These are phyloP conservation scores for Leptopilina drosophilae DNA, from an alignment of 2,888 invertebrate genomes.

Conservation along the genomic window DNA sequence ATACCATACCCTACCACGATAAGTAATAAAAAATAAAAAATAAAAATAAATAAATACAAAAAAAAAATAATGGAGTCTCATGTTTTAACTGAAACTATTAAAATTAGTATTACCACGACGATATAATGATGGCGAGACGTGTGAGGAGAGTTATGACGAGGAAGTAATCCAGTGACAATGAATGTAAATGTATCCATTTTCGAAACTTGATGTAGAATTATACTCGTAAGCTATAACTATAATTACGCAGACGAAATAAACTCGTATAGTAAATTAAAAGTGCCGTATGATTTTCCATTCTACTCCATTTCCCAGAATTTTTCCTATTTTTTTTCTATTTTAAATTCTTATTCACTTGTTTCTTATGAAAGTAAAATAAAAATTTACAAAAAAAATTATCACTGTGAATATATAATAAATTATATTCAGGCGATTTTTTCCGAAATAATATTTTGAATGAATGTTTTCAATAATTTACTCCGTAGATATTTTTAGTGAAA, in stretches of 20 bases:
- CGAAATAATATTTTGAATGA: too few relatives aligned
- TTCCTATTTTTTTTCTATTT: background rate
- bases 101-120: slow-evolving; percentile 71
- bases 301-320: background rate
- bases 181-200: slow-evolving; percentile 78
- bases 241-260: slow-evolving; percentile 77
- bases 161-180: slow-evolving; percentile 76
- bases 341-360: background rate
- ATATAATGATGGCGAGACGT: slow-evolving; percentile 53
- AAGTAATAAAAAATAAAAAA: slow-evolving; percentile 67
- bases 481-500: too few relatives aligned
- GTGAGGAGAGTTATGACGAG: slow-evolving; percentile 60
- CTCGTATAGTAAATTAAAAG: slow-evolving; percentile 73
- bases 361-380: too few relatives aligned
- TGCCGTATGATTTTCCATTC: slow-evolving; percentile 46
- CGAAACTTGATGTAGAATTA: slow-evolving; percentile 77
- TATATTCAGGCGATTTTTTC: too few relatives aligned
- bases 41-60: slow-evolving; percentile 42
- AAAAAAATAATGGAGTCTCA: slow-evolving; percentile 68
- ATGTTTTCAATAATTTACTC: too few relatives aligned
- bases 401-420: too few relatives aligned
- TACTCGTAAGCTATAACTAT: slow-evolving; percentile 77
- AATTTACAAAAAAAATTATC: too few relatives aligned
- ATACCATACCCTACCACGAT: slow-evolving; percentile 69
- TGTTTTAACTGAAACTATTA: slow-evolving; percentile 71